Base-by-base conservation (phyloP, 2,888 invertebrate genomes). In the Drosophila nigricruria region DNA sequence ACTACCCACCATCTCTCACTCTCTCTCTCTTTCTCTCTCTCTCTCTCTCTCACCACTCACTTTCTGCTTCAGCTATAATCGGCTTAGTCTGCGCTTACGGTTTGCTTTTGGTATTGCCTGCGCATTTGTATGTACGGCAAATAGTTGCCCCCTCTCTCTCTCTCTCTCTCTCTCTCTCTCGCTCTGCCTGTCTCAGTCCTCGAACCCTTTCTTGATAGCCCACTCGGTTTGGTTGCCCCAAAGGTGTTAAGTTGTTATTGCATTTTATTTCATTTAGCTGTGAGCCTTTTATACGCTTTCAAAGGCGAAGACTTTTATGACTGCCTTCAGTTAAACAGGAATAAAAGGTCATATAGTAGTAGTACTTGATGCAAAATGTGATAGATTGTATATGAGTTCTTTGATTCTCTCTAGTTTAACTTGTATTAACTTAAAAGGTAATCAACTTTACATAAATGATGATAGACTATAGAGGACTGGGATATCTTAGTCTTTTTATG, bases 231-330 rank as follows among this genome's bases (percentile, higher is more conserved):
- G 53, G 77, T 74, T 83, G 71, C 80, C 52, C 70, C 78, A 82
- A 83, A 85, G 82, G 84, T 85, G 84, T 85, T 85, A 85, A 85
- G 88, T 87, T 87, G 84, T 84, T 87, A 85, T 87, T 85, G 84
- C 84, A 78, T 82, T 85, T 87, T 87, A 84, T 85, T 84, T 82
- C 76, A 82, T 84, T 84, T 84, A 59, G 71, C 77, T 73, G 61
- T 58, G 58, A 79, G 80, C 73, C 80, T 70, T 75, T 80, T 71
- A 56, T 64, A 56, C 72, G 52, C 62, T 63, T 62, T 69, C 66
- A 56, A 60, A 63, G 54, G 54, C 69, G 70, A 64, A 63, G 61
- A 56, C 59, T 75, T 64, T 82, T 76, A 78, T 64, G 69, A 81
- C 66, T 73, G 76, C 58, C 68, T 82, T 34, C 50, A 50, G 20